phyloP scores from a whole-genome alignment of 2,888 invertebrate species.

The Hyposoter dolosus region DNA sequence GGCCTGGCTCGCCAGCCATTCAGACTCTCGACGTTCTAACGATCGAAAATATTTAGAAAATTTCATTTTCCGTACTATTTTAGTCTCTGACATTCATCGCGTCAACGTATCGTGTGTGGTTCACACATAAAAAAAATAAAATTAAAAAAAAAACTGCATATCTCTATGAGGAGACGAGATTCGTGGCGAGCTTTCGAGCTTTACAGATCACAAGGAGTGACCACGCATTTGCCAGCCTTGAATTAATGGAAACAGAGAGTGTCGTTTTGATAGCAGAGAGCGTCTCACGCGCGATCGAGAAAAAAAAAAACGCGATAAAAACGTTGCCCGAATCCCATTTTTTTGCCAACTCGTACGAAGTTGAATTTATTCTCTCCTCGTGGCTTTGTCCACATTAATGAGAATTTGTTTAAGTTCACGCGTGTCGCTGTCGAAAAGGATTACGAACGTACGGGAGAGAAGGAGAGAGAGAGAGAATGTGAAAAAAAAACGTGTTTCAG shows the following conservation, averaged over 20 bases:
- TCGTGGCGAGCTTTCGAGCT: no score
- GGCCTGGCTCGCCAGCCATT: background rate
- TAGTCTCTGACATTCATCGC: no score
- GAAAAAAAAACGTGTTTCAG: background rate
- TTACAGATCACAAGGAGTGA: background rate
- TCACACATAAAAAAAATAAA: no score
- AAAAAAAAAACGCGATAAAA: background rate
- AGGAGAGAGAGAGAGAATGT: background rate
- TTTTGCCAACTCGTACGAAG: conserved; percentile 23
- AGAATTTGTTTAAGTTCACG: conserved; percentile 22
- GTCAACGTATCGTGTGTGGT: no score
- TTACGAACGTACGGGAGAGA: background rate
- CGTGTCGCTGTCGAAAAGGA: conserved; percentile 25
- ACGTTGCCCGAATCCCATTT: background rate
- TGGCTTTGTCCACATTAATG: conserved; percentile 14
- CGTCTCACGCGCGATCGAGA: background rate
- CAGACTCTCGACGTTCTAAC: background rate
- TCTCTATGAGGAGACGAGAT: no score
- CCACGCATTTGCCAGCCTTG: background rate
- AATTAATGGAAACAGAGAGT: background rate
- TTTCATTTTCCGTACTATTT: background rate
- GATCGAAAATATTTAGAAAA: background rate
- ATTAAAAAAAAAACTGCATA: no score
- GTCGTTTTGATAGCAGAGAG: background rate
- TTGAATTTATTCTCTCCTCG: conserved; percentile 38